These are phyloP conservation scores for Cremastinae sp. DNA, from an alignment of 2,888 invertebrate species.

Conservation along the genomic window DNA sequence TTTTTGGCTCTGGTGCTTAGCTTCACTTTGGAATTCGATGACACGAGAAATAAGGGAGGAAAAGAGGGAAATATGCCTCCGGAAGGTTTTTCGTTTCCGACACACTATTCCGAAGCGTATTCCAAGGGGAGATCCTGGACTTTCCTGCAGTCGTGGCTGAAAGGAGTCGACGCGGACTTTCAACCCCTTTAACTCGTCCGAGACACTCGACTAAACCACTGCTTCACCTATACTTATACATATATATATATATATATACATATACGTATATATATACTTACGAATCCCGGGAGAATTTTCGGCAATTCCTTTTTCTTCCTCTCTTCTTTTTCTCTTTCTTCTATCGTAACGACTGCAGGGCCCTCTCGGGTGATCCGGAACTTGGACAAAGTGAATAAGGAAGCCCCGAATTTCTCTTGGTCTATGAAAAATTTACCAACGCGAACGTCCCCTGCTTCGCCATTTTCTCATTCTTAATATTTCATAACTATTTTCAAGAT, in stretches of 20 bases:
- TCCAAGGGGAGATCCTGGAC: conserved; percentile 63
- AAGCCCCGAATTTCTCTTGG: too few relatives aligned
- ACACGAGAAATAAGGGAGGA: conserved; percentile 70
- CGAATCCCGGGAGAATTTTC: conserved; percentile 52
- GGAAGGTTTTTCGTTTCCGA: conserved; percentile 71
- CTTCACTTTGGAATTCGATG: conserved; percentile 60
- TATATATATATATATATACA: too few relatives aligned
- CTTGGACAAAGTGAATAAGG: conserved; percentile 45
- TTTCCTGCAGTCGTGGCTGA: conserved; percentile 57
- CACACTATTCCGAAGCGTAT: conserved; percentile 68
- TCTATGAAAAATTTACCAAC: too few relatives aligned
- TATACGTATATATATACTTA: too few relatives aligned
- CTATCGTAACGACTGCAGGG: conserved; percentile 40
- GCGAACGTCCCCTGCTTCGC: not conserved
- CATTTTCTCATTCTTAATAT: not conserved
- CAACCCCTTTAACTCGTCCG: conserved; percentile 47
- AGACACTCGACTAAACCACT: conserved; percentile 38
- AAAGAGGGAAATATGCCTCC: conserved; percentile 57
- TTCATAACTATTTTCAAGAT: not conserved
- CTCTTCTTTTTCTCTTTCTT: not conserved
- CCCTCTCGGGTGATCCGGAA: conserved; percentile 22
- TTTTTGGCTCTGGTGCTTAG: conserved; percentile 52
- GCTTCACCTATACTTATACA: conserved; percentile 21
- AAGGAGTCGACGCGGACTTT: conserved; percentile 36
- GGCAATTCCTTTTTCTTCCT: conserved; percentile 26